Base-by-base conservation (phyloP, 1,140 invertebrate genomes). In the Papilio machaon region DNA sequence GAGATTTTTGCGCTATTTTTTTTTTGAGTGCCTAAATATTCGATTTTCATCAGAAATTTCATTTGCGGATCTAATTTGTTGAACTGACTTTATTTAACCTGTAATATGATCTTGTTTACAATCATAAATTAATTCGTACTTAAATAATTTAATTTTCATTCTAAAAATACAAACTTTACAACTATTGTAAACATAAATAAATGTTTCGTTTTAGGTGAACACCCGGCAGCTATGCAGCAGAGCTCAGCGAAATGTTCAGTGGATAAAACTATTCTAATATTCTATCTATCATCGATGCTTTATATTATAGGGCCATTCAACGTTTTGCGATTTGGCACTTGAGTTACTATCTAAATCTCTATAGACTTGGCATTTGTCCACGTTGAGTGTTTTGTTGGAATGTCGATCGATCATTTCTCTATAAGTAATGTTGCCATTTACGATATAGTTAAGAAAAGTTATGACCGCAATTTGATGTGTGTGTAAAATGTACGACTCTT, bases 151-250 rank as follows among this genome's bases (percentile, higher is more conserved):
- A 13, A 73, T 38, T 73, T 46, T 73, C 30, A 77, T 15, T 58
- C n/a, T n/a, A n/a, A 23, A 76, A 6, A 80, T 73, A 35, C 19
- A 47, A 58, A 52, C 30, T 58, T 5, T n/a, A 17, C 1, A 19
- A 58, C 54, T n/a, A 58, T 58, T 58, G 7, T 17, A 8, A 19
- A 58, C 17, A 58, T 19, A 19, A 58, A 58, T 58, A 58, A 52
- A 47, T 79, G 30, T 80, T 86, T 85, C 49, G 64, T 91, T 89
- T 23, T 83, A 94, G 92, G 92, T 84, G 92, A 94, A 85, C 92
- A 94, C 80, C 92, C 91, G 43, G 92, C 92, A 13, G 92, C 92
- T 0, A 94, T 94, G 92, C 92, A 94, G 60, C 92, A 94, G 74
- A 91, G 92, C 30, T 90, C 89, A 77, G 90, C 91, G 17, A 91